Conservation (phyloP, 2,113 vertebrate species). For the Taxidea taxus region DNA sequence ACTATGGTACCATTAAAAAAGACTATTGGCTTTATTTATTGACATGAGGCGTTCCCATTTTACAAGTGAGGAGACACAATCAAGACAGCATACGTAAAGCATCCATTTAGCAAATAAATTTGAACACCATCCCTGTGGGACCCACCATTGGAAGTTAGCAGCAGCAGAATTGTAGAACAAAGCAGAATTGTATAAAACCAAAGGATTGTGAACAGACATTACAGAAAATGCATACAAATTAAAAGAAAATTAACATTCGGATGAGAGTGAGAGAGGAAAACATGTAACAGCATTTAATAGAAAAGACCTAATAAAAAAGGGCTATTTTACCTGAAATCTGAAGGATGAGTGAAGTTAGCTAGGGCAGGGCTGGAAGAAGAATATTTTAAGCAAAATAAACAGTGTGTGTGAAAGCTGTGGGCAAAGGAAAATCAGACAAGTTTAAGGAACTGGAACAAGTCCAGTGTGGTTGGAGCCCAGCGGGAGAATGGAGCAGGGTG, state of each 20-base stretch:
- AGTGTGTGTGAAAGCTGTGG: not conserved
- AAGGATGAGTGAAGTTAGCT: not conserved
- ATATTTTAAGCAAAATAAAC: not conserved
- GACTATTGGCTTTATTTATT: not conserved
- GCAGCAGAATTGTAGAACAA: not conserved
- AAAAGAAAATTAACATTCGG: not conserved
- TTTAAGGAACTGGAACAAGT: not conserved
- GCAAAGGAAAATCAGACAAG: not conserved
- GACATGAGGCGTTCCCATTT: not conserved
- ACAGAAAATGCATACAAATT: not conserved
- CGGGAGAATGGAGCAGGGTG: too few relatives aligned
- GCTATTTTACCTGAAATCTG: not conserved
- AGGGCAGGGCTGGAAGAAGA: not conserved
- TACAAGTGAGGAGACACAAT: not conserved
- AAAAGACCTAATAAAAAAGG: not conserved
- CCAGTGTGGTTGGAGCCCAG: not conserved
- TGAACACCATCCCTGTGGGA: not conserved
- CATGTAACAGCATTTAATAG: not conserved
- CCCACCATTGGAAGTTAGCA: not conserved
- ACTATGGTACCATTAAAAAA: not conserved
- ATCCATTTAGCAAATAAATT: not conserved
- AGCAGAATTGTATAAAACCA: not conserved
- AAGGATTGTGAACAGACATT: not conserved
- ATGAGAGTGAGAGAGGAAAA: not conserved
- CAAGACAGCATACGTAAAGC: not conserved